Evolutionary conservation across 2,797 vertebrate genomes (phyloP).

Genomic region (Characodon lateralis): DNA sequence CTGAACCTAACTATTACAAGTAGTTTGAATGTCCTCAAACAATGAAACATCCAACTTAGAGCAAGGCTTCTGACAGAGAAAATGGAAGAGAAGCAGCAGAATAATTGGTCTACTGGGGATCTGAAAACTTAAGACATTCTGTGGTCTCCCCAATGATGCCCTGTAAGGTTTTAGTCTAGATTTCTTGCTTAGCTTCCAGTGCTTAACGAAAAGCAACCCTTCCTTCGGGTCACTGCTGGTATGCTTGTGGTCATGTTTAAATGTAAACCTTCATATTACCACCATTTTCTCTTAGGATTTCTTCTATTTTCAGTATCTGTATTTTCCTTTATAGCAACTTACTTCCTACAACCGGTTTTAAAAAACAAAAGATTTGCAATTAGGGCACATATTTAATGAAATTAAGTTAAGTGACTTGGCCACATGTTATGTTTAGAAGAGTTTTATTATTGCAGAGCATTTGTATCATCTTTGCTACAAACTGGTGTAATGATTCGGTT

Average conservation of each 20-base stretch:
- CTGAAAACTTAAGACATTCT: no score
- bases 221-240: neutral
- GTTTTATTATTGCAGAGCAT: neutral
- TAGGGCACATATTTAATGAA: neutral
- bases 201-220: neutral
- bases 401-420: neutral
- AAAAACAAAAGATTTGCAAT: neutral
- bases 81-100: no score
- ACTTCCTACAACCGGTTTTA: neutral
- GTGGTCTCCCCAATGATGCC: slow-evolving; percentile 4
- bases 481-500: neutral
- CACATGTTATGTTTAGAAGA: neutral
- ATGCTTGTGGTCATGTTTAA: slow-evolving; percentile 3
- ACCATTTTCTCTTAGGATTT: neutral
- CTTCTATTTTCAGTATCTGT: neutral
- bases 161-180: neutral
- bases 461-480: neutral
- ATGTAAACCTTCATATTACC: neutral
- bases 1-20: neutral
- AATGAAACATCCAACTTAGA: no score
- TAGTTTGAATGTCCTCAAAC: neutral
- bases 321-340: neutral
- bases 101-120: no score
- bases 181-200: neutral
- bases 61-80: no score